Percentiles rank a stretch among this genome's conserved stretches.
phyloP scores from a whole-genome alignment of 1,140 invertebrate species.

The Muscidifurax raptorellus region DNA sequence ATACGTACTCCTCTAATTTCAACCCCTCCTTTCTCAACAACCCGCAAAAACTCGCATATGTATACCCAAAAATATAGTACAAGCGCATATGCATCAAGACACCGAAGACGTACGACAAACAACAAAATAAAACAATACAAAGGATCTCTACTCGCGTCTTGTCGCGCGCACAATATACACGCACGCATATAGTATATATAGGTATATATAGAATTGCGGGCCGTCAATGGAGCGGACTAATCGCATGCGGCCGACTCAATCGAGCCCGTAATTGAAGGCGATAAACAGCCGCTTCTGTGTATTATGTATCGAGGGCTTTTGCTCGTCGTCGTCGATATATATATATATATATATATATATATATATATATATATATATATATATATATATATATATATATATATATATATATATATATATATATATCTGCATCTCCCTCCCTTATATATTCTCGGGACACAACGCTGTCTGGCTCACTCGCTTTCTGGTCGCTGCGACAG shows the following conservation, averaged over 20 bases:
- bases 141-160: not conserved
- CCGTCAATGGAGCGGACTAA: conserved; percentile 70
- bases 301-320: conserved; percentile 65
- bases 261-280: conserved; percentile 70
- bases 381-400: too few relatives aligned
- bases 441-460: not conserved
- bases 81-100: not conserved
- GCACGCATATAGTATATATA: too few relatives aligned
- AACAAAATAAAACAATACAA: not conserved
- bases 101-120: too few relatives aligned
- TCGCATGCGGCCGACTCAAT: conserved; percentile 69
- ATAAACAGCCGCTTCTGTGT: conserved; percentile 67
- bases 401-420: too few relatives aligned
- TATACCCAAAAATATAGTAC: too few relatives aligned
- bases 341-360: conserved; percentile 8
- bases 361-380: too few relatives aligned
- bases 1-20: too few relatives aligned
- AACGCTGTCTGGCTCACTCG: conserved; percentile 41
- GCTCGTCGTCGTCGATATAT: conserved; percentile 12
- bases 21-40: too few relatives aligned
- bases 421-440: conserved; percentile 30
- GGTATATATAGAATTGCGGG: too few relatives aligned
- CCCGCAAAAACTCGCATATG: too few relatives aligned
- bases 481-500: conserved; percentile 33
- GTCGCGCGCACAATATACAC: not conserved